These are phyloP conservation scores for Meda fulgida DNA, from an alignment of 2,797 vertebrate species.

Conservation along the genomic window DNA sequence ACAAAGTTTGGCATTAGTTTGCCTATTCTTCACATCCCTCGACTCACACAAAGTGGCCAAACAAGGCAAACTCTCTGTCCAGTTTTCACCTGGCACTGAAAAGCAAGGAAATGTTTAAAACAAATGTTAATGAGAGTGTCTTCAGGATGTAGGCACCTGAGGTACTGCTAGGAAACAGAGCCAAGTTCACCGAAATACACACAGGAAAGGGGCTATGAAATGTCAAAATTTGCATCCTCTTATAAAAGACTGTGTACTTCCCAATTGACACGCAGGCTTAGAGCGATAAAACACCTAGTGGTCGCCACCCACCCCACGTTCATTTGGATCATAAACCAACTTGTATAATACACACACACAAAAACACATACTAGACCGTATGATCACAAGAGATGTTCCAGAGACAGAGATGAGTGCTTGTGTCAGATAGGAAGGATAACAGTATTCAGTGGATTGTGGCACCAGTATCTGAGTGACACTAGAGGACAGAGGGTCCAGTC, in stretches of 20 bases:
- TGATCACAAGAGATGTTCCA: conserved; percentile 67
- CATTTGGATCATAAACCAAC: neutral
- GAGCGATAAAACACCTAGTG: neutral
- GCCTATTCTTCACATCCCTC: conserved; percentile 1
- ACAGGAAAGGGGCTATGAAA: conserved; percentile 38
- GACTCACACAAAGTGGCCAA: conserved; percentile 25
- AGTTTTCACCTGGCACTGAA: conserved; percentile 11
- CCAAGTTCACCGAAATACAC: neutral
- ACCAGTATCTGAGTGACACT: conserved; percentile 76
- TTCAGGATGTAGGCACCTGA: neutral
- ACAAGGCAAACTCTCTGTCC: conserved; percentile 18
- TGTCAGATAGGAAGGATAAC: conserved; percentile 56
- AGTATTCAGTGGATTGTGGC: conserved; percentile 65
- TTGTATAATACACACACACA: neutral
- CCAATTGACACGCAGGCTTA: conserved; percentile 4
- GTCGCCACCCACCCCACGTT: neutral
- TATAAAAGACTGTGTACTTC: conserved; percentile 46
- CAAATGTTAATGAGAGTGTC: conserved; percentile 18
- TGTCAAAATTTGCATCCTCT: conserved; percentile 50
- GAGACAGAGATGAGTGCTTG: conserved; percentile 49
- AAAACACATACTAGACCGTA: conserved; percentile 23
- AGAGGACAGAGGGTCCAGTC: conserved; percentile 73
- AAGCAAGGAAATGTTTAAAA: conserved; percentile 1
- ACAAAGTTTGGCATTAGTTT: neutral
- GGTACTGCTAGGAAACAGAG: conserved; percentile 5